Conservation (phyloP, 2,113 vertebrate genomes). For the Sebastes fasciatus region DNA sequence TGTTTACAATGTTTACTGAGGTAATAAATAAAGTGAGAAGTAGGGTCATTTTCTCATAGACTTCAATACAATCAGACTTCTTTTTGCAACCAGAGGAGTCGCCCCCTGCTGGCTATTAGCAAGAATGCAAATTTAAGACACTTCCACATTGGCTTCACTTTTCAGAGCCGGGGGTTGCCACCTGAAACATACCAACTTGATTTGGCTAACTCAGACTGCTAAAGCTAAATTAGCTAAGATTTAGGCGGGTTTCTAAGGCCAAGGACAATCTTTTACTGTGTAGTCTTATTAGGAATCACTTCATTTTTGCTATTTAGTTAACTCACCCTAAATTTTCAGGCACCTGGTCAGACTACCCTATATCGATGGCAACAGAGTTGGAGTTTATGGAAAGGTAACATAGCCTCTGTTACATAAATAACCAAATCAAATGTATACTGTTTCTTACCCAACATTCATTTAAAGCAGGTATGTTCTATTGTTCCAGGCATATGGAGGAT, state of each 20-base stretch:
- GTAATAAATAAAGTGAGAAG: too few species aligned
- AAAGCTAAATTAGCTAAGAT: not conserved
- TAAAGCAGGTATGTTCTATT: not conserved
- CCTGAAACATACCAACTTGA: too few species aligned
- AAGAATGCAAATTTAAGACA: too few species aligned
- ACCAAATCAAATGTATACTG: not conserved
- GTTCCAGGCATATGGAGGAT: conserved; percentile 83
- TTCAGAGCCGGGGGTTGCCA: too few species aligned
- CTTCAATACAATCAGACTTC: too few species aligned
- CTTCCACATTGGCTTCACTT: too few species aligned
- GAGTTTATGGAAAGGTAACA: conserved; percentile 83
- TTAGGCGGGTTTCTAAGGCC: not conserved
- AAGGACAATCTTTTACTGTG: not conserved
- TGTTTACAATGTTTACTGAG: too few species aligned
- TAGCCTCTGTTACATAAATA: not conserved
- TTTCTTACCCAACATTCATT: not conserved
- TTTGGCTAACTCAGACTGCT: not conserved
- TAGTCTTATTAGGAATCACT: not conserved
- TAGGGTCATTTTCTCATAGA: too few species aligned
- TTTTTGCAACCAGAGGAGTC: too few species aligned
- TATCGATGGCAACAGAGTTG: conserved; percentile 74
- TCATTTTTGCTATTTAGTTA: not conserved
- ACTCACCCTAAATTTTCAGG: conserved; percentile 50
- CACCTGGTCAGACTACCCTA: conserved; percentile 74
- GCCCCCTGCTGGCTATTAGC: too few species aligned